A percentile compares a stretch with the other conserved stretches of the same genome.
phyloP scores from a whole-genome alignment of 2,888 invertebrate genomes.

The Acanthococcus lagerstroemiae region DNA sequence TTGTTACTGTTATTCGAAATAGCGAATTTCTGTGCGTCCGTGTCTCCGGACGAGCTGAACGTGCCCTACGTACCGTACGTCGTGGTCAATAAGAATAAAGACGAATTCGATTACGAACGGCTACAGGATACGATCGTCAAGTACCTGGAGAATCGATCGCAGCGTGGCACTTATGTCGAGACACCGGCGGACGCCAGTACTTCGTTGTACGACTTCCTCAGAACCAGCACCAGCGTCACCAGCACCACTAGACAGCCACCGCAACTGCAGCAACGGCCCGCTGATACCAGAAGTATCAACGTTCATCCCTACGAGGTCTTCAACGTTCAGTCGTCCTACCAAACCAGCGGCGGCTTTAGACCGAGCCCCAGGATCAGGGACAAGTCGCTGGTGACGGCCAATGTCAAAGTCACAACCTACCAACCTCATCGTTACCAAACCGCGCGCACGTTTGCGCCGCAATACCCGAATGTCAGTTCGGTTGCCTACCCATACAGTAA shows the following conservation, averaged over 20 bases:
- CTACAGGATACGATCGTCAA: constrained; percentile 13
- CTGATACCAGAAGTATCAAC: constrained; percentile 3
- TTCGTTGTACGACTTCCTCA: constrained; percentile 17
- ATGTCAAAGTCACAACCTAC: constrained; percentile 28
- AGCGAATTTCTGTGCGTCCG: neutral
- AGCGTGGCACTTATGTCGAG: neutral
- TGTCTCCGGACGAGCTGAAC: constrained; percentile 9
- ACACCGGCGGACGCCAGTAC: constrained; percentile 2
- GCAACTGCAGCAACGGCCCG: neutral
- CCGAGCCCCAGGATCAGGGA: neutral
- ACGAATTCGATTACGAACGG: constrained; percentile 13
- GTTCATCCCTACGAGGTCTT: constrained; percentile 9
- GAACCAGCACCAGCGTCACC: neutral
- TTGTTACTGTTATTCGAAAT: constrained; percentile 4
- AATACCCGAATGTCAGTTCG: neutral
- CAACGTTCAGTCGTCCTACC: constrained; percentile 5
- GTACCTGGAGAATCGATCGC: constrained; percentile 17
- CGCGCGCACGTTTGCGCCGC: neutral
- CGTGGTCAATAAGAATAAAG: constrained; percentile 17
- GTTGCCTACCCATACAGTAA: neutral
- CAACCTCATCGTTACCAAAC: constrained; percentile 27
- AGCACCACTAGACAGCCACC: neutral
- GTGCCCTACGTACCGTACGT: constrained; percentile 24
- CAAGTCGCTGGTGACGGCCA: neutral
- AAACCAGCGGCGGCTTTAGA: neutral